Evolutionary conservation across 2,888 invertebrate species (phyloP).

Genomic region (Rhagonycha fulva): DNA sequence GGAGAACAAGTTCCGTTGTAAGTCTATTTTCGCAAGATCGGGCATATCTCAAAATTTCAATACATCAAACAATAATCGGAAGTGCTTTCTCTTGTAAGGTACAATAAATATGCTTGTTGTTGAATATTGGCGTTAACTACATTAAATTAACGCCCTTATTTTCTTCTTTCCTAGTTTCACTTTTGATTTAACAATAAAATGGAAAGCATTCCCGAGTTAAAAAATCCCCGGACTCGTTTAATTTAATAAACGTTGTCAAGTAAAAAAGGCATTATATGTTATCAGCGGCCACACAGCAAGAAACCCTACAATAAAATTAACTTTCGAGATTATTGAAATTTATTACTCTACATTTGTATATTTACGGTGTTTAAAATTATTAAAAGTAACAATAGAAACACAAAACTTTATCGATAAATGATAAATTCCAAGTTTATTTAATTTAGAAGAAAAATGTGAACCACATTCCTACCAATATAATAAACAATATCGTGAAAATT

Average conservation of each 20-base stretch:
- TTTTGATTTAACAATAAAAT: neutral
- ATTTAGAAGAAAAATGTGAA: neutral
- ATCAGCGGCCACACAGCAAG: slow-evolving; percentile 5
- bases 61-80: slow-evolving; percentile 14
- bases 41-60: neutral
- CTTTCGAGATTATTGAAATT: slow-evolving; percentile 9
- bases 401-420: neutral
- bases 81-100: slow-evolving; percentile 20
- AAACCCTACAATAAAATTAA: slow-evolving; percentile 12
- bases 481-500: neutral
- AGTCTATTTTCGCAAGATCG: neutral
- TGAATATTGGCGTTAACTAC: neutral
- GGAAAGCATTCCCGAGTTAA: neutral
- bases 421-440: neutral
- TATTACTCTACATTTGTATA: neutral
- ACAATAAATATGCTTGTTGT: slow-evolving; percentile 2
- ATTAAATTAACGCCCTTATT: neutral
- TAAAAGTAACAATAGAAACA: neutral
- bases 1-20: neutral
- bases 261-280: slow-evolving; percentile 8
- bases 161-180: neutral
- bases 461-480: neutral
- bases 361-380: neutral
- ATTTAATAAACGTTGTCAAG: slow-evolving; percentile 5
- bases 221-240: neutral